Evolutionary conservation across 1,140 invertebrate species (phyloP), one percentile per base, ranked within the genome.

Genomic region (Penaeus chinensis): DNA sequence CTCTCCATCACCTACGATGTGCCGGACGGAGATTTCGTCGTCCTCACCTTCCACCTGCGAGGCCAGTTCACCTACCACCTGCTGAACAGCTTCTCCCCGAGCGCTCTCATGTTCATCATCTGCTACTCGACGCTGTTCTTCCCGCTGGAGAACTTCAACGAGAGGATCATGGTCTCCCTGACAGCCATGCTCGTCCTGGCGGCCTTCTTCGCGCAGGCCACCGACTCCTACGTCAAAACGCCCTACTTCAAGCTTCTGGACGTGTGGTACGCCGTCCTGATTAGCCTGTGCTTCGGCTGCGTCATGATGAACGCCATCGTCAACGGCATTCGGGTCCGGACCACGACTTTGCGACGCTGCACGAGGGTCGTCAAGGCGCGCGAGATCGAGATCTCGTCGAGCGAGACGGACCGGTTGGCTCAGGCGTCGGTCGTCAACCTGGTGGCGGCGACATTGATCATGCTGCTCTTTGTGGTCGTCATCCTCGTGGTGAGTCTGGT

Each of bases 101-200:
- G 81, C 32, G n/a, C 74, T 32, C 27, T 83, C 8, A 83, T 83
- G 24, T 83, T 83, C 63, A 8, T 83, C 47, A 65, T 83, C 18
- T 65, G 65, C 13, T 83, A 83, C 27, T 83, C 81, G 27, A 83
- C 81, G 7, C 74, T 83, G n/a, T 83, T 83, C 81, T 83, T 83
- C 81, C 81, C 81, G 5, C 60, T 83, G 20, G 60, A 83, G n/a
- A 65, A 65, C 81, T 83, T 65, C 27, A 83, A 83, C 62, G 81
- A 83, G 63, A 65, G 81, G n/a, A 69, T 83, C 27, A 83, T 83
- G 81, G 81, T 83, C 18, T 83, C 81, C 19, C 81, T 83, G 22
- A 83, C 81, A 8, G 66, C 81, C 22, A 65, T 83, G 22, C 27
- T 83, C 13, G 81, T 83, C 19, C 81, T 83, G 19, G 74, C 81